These are phyloP conservation scores for Epinephelus lanceolatus DNA, from an alignment of 2,113 vertebrate genomes.

Conservation along the genomic window DNA sequence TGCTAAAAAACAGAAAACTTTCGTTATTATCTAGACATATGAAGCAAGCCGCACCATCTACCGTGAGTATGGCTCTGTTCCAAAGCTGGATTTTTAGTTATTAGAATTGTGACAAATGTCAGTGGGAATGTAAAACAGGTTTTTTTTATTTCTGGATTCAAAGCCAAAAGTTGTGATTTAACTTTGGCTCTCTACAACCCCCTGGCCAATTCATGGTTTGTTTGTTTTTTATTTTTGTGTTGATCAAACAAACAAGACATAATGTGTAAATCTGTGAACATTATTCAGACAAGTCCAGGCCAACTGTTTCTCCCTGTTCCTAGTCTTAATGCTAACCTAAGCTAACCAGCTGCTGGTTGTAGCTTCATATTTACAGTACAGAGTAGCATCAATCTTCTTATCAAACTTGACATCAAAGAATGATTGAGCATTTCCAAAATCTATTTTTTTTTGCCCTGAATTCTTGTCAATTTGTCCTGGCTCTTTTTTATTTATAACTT, in stretches of 20 bases:
- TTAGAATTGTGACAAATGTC: neutral
- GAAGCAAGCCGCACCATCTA: neutral
- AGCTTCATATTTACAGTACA: neutral
- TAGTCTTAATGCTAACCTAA: neutral
- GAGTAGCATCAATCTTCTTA: neutral
- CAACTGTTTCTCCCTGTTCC: neutral
- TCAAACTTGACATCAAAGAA: neutral
- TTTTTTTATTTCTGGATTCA: neutral
- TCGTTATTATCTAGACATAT: neutral
- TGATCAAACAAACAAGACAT: neutral
- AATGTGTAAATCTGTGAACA: neutral
- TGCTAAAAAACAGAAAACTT: neutral
- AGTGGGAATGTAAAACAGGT: neutral
- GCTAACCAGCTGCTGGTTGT: neutral
- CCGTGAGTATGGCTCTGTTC: neutral
- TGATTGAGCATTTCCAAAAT: neutral
- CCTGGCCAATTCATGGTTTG: too few species aligned
- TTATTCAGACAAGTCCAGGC: too few species aligned
- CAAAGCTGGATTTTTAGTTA: too few species aligned
- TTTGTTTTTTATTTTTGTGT: neutral
- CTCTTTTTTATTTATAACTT: constrained; percentile 2
- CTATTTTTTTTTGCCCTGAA: neutral
- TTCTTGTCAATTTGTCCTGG: neutral
- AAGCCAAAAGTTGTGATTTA: neutral
- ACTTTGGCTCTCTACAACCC: too few species aligned